Base-by-base conservation (phyloP, 2,888 invertebrate genomes). In the Ariolimax columbianus region DNA sequence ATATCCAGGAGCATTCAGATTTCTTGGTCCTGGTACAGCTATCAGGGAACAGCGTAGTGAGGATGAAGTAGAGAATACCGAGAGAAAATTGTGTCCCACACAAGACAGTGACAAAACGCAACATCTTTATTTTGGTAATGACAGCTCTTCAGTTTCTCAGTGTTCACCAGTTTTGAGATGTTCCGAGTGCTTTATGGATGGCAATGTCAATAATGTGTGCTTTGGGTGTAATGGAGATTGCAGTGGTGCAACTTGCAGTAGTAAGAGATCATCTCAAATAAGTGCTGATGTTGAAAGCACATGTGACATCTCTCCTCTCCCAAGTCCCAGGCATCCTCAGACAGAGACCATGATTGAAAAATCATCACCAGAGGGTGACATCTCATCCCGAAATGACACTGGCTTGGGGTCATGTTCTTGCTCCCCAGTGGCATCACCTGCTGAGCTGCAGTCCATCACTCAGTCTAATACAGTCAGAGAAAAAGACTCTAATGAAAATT, bases 191-290 rank as follows among this genome's bases (percentile, higher is more conserved):
- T 70, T 36, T 26, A 85, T 88, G 77, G 88, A 90, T 72, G 89
- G 87, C 66, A 93, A 93, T 86, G 88, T 93, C 78, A 93, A 93
- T 84, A 93, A 93, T 82, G 92, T 93, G 59, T 93, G 93, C 88
- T 92, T 92, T 85, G 92, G 93, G 59, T 93, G 93, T 88, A 92
- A 93, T 83, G 93, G 93, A 9, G 90, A 89, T 33, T 93, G 93
- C 88, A 91, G 91, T 73, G 93, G 93, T 86, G 89, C 89, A 72
- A 91, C 90, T 1, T 93, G 93, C 87, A 92, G 92, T 86, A 89
- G 89, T 73, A 91, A 91, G 83, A 88, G 91, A 26, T 90, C 91
- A 33, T 91, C 90, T 86, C 89, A 88, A 63, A 85, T 89, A n/a
- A 89, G 89, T 63, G 91, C 91, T 0, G 93, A 93, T 73, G 89